phyloP scores from a whole-genome alignment of 2,888 invertebrate genomes.

The Miltochrista miniata region DNA sequence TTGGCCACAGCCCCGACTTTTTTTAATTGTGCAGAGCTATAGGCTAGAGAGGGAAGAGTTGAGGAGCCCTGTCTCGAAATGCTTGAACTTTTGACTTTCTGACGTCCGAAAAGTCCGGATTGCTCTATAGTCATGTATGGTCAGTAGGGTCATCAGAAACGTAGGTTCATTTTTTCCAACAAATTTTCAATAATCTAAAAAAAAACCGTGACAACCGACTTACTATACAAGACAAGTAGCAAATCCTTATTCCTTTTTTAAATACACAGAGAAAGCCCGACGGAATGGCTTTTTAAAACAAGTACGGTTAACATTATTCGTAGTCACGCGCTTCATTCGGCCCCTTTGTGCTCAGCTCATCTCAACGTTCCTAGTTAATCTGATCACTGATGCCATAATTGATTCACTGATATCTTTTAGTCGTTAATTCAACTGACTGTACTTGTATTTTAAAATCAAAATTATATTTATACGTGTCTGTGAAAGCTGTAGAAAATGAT shows the following conservation, averaged over 20 bases:
- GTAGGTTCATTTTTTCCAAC: too few relatives aligned
- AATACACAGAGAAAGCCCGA: constrained; percentile 10
- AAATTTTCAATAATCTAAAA: too few relatives aligned
- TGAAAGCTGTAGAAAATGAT: constrained; percentile 3
- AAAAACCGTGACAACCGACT: not conserved
- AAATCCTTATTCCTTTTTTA: constrained; percentile 5
- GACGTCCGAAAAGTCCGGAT: too few relatives aligned
- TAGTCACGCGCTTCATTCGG: constrained; percentile 61
- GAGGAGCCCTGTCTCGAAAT: too few relatives aligned
- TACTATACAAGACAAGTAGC: constrained; percentile 8
- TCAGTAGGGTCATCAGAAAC: too few relatives aligned
- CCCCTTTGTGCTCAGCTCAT: constrained; percentile 68
- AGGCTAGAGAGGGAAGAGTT: too few relatives aligned
- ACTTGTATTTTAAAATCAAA: constrained; percentile 24
- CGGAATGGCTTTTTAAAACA: constrained; percentile 28
- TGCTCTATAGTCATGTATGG: too few relatives aligned
- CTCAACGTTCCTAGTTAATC: constrained; percentile 62
- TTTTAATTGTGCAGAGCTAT: too few relatives aligned
- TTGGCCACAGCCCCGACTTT: too few relatives aligned
- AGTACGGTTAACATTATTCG: constrained; percentile 56
- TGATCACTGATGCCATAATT: constrained; percentile 61
- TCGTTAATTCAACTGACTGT: constrained; percentile 35
- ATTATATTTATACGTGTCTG: constrained; percentile 21
- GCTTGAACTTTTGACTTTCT: too few relatives aligned
- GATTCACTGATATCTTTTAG: constrained; percentile 41